A percentile compares a stretch with the other conserved stretches of the same genome.
phyloP scores from a whole-genome alignment of 2,113 vertebrate species.

The Hymenochirus boettgeri region DNA sequence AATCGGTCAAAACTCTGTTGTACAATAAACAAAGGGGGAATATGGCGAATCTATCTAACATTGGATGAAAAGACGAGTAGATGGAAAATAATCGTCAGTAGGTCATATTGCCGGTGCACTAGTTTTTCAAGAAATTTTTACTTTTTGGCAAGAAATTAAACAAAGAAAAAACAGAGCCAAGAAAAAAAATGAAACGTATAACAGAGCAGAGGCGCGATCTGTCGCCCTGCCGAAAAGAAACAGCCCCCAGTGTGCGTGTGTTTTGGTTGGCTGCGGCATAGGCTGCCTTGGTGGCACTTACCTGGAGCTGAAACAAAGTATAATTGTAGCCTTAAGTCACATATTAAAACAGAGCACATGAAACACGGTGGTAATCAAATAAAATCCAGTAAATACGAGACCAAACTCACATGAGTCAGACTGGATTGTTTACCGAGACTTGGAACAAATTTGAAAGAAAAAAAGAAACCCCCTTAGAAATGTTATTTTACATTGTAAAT shows the following conservation, averaged over 20 bases:
- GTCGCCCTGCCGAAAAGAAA: slow-evolving; percentile 27
- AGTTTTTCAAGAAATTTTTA: slow-evolving; percentile 23
- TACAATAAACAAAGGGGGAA: too few species aligned
- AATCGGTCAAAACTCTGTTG: too few species aligned
- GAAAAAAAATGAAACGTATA: background rate
- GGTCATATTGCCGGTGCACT: background rate
- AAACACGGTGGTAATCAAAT: slow-evolving; percentile 60
- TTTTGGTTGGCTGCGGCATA: slow-evolving; percentile 41
- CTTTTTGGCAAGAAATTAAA: slow-evolving; percentile 8
- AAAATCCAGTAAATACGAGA: slow-evolving; percentile 71
- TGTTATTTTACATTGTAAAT: slow-evolving; percentile 80
- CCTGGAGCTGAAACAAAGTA: slow-evolving; percentile 96
- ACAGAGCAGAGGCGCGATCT: slow-evolving; percentile 10
- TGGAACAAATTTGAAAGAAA: slow-evolving; percentile 63
- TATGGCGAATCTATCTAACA: too few species aligned
- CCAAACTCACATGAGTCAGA: slow-evolving; percentile 65
- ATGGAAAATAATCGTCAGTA: slow-evolving; percentile 6
- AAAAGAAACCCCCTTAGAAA: slow-evolving; percentile 54
- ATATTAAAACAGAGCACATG: slow-evolving; percentile 60
- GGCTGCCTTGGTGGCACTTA: slow-evolving; percentile 57
- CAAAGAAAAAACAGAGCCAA: background rate
- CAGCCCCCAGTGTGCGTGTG: fast-evolving
- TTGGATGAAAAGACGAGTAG: slow-evolving; percentile 5
- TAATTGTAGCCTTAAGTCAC: slow-evolving; percentile 69
- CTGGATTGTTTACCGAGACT: slow-evolving; percentile 77